Percentiles rank a stretch among this genome's conserved stretches.
Evolutionary conservation across 2,888 invertebrate genomes (phyloP).

Genomic region (Mimumesa dahlbomi): DNA sequence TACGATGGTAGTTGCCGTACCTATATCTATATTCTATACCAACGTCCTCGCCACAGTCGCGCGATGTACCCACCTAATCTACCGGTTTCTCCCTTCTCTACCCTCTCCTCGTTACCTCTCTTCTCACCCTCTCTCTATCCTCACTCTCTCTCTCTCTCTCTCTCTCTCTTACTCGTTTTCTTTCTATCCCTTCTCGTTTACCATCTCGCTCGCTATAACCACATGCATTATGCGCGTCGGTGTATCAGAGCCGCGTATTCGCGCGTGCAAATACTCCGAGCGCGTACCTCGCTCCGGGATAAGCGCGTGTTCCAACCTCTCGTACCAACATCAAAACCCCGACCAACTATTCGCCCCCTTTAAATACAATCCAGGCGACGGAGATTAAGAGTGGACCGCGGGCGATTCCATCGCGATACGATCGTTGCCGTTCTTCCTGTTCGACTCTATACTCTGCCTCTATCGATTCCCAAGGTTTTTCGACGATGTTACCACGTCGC

Average conservation of each 20-base stretch:
- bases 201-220: constrained; percentile 44
- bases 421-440: background rate
- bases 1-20: constrained; percentile 57
- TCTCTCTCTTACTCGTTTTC: constrained; percentile 26
- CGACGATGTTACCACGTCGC: background rate
- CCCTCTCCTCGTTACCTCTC: constrained; percentile 14
- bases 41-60: constrained; percentile 67
- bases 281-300: constrained; percentile 37
- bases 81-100: constrained; percentile 66
- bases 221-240: constrained; percentile 57
- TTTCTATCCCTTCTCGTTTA: constrained; percentile 16
- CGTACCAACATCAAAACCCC: too few relatives aligned
- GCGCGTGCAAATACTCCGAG: constrained; percentile 58
- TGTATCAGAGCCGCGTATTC: constrained; percentile 57
- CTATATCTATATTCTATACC: constrained; percentile 56
- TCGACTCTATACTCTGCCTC: background rate
- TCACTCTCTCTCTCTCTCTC: constrained; percentile 4
- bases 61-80: constrained; percentile 74
- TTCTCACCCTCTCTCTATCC: constrained; percentile 39
- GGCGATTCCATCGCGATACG: constrained; percentile 21
- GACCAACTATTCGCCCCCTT: too few relatives aligned
- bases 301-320: constrained; percentile 12
- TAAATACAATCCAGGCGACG: constrained; percentile 44
- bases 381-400: constrained; percentile 57
- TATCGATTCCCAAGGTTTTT: background rate